Base-by-base conservation (phyloP, 2,888 invertebrate genomes). In the Ophion slaviceki region DNA sequence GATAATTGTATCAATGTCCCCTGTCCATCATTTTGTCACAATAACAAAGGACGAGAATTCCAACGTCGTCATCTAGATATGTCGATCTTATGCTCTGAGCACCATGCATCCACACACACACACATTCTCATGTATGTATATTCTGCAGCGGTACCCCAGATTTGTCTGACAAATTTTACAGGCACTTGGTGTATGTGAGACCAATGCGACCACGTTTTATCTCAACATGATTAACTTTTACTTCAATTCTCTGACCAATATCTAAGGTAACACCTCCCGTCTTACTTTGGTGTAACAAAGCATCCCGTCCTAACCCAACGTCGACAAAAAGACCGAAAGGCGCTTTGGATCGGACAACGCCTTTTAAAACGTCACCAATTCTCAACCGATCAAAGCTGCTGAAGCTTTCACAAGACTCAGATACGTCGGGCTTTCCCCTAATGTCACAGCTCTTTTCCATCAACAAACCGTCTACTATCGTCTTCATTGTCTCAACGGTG, bases 321-420 rank as follows among this genome's bases (percentile, higher is more conserved):
- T 99, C 99, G 0, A 98, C 97, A 94, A 99, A 99, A 76, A 97
- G 97, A 0, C 99, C 99, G 93, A 99, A 99, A 87, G 97, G 97
- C 0, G 98, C 98, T 0, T 97, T 96, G 93, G 99, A 99, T 20
- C 95, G 95, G 1, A 99, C 97, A 1, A 96, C 96, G n/a, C 99
- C 98, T 74, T 96, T 97, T 72, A 97, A 93, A 11, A 95, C 92
- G 86, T 95, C 95, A 0, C 96, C 96, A 45, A 94, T 92, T 61
- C 92, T 94, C 4, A 98, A 92, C 90, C 97, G 96, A 0, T 96
- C 95, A 3, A 97, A 95, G 67, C 95, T 95, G 14, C 95, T 96
- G n/a, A 98, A 94, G 20, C 96, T 96, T 86, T 96, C 95, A 80
- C 96, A 96, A 92, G 98, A 98, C 10, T 98, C 94, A 0, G 98